These are phyloP conservation scores for Clusia tigrina DNA, from an alignment of 2,888 invertebrate genomes.

Conservation along the genomic window DNA sequence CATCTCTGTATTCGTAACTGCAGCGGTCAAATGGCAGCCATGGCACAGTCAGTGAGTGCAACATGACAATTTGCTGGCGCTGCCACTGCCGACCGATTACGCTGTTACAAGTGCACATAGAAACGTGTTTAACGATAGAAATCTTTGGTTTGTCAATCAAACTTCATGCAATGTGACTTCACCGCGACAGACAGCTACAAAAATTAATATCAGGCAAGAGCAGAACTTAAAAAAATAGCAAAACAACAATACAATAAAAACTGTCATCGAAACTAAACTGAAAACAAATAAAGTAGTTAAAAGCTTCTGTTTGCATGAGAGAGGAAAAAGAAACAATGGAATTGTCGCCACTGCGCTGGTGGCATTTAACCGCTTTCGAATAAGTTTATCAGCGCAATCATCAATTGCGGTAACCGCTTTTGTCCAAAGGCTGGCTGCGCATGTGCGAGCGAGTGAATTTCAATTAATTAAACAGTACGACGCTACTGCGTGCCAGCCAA, in stretches of 20 bases:
- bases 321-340: conserved; percentile 41
- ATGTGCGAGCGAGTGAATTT: conserved; percentile 58
- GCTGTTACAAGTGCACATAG: conserved; percentile 10
- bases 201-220: neutral
- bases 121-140: conserved; percentile 41
- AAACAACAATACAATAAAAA: conserved; percentile 2
- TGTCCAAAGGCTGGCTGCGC: conserved; percentile 41
- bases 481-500: conserved; percentile 21
- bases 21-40: no score
- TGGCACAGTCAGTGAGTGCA: no score
- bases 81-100: conserved; percentile 10
- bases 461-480: conserved; percentile 55
- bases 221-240: conserved; percentile 4
- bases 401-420: conserved; percentile 60
- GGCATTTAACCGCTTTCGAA: conserved; percentile 61
- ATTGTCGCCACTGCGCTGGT: conserved; percentile 53
- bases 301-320: no score
- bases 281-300: no score
- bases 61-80: conserved; percentile 5
- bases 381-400: conserved; percentile 61
- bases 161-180: conserved; percentile 31
- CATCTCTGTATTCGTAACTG: no score
- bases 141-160: conserved; percentile 46
- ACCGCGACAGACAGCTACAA: neutral
- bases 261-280: neutral